Percentiles rank a stretch among this genome's conserved stretches.
Evolutionary conservation across 2,113 vertebrate genomes (phyloP).

Genomic region (Ochotona curzoniae): DNA sequence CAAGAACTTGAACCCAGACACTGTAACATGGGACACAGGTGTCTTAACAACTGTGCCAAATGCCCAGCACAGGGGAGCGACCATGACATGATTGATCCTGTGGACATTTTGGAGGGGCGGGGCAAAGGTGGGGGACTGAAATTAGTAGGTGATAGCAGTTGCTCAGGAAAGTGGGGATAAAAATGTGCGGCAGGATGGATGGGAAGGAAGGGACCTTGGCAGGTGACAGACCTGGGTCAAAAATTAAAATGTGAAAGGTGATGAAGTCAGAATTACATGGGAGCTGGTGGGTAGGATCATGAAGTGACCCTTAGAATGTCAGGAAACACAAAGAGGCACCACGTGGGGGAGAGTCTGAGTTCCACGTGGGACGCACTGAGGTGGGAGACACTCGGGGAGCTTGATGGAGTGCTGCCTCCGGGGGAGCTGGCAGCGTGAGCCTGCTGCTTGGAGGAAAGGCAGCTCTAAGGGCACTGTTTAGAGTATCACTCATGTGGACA

Average conservation of each 20-base stretch:
- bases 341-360: not conserved
- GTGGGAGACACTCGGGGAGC: not conserved
- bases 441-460: not conserved
- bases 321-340: not conserved
- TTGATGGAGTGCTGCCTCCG: fast-evolving
- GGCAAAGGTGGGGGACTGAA: not conserved
- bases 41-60: too few relatives aligned
- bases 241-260: not conserved
- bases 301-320: not conserved
- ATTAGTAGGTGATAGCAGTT: too few relatives aligned
- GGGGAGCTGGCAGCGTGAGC: not conserved
- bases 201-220: not conserved
- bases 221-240: not conserved
- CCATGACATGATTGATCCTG: fast-evolving
- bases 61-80: not conserved
- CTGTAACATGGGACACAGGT: too few relatives aligned
- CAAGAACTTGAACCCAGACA: too few relatives aligned
- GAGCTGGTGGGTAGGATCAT: not conserved
- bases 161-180: not conserved
- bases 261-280: not conserved
- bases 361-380: not conserved
- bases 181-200: not conserved
- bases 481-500: not conserved
- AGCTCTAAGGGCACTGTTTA: fast-evolving
- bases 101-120: not conserved